Conservation (phyloP, 37 sponge, comb jelly and placozoan species). For the Beroe ovata region DNA sequence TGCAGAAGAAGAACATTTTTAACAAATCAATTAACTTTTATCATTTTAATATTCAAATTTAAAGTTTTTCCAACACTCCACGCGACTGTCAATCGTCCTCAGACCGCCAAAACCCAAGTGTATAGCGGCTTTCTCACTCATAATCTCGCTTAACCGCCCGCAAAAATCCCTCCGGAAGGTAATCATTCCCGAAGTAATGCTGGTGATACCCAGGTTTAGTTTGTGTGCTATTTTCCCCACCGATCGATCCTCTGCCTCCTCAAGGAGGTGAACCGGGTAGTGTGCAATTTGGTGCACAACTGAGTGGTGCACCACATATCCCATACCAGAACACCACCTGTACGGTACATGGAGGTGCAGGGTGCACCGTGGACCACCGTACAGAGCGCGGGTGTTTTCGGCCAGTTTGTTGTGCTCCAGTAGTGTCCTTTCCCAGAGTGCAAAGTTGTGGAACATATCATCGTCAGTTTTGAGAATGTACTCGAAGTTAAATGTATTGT, state of each 20-base stretch:
- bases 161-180: not conserved
- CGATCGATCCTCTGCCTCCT: not conserved
- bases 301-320: slow-evolving; percentile 11
- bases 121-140: not conserved
- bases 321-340: not conserved
- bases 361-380: not conserved
- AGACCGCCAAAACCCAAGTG: not conserved
- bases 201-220: not conserved
- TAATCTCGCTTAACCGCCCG: not conserved
- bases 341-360: not conserved
- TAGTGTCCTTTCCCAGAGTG: not conserved
- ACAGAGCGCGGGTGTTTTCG: not conserved
- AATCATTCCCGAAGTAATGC: not conserved
- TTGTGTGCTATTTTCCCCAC: not conserved
- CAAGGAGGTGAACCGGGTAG: not conserved
- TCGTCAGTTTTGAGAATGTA: slow-evolving; percentile 9
- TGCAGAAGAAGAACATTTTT: too few species aligned
- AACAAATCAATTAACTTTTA: too few species aligned
- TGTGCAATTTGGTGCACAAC: not conserved
- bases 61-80: not conserved
- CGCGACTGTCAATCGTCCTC: not conserved
- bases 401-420: not conserved
- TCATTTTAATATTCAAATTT: too few species aligned
- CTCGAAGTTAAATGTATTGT: not conserved
- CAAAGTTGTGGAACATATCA: slow-evolving; percentile 22